Evolutionary conservation across 2,113 vertebrate species (phyloP).

Genomic region (Spilogale gracilis): DNA sequence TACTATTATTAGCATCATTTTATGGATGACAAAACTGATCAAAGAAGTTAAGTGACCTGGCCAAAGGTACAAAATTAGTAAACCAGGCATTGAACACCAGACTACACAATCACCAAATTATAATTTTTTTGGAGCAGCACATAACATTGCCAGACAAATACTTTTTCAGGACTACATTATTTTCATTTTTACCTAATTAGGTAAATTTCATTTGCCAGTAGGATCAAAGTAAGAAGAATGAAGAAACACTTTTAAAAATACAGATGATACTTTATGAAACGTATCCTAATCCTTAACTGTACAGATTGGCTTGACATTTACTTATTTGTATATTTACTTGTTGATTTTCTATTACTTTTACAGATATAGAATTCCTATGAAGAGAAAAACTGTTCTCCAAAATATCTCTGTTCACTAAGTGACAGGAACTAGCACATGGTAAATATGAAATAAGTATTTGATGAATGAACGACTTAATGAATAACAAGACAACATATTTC

Average conservation of each 20-base stretch:
- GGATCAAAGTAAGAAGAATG: constrained; percentile 30
- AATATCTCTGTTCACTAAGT: not conserved
- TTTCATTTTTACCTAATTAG: not conserved
- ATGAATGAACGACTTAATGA: constrained; percentile 14
- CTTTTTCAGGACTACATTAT: not conserved
- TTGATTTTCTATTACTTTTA: constrained; percentile 20
- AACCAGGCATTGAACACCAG: not conserved
- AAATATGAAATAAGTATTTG: not conserved
- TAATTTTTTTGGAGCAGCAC: not conserved
- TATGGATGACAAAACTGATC: constrained; percentile 27
- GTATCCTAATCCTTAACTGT: not conserved
- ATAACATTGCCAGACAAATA: not conserved
- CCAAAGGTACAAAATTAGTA: not conserved
- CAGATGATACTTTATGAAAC: not conserved
- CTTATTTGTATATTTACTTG: not conserved
- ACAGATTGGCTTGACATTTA: not conserved
- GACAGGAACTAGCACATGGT: not conserved
- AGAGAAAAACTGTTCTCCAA: not conserved
- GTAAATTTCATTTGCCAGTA: constrained; percentile 1
- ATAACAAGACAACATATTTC: not conserved
- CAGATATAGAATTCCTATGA: not conserved
- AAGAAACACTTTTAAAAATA: constrained; percentile 28
- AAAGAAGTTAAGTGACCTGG: not conserved
- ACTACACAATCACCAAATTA: not conserved
- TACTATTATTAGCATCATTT: constrained; percentile 34